Evolutionary conservation across 2,888 invertebrate species (phyloP).

Genomic region (Oligia strigilis): DNA sequence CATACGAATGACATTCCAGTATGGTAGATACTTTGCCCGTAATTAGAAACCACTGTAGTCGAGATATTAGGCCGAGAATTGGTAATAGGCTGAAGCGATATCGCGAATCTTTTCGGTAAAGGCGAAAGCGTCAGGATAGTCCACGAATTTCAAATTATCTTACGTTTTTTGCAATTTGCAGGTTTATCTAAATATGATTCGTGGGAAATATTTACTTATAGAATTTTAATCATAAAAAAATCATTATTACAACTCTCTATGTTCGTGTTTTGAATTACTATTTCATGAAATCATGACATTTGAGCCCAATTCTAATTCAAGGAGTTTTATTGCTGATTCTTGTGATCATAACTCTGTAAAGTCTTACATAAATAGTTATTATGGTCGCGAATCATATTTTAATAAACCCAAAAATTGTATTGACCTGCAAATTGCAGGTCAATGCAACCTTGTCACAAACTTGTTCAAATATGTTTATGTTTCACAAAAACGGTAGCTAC

Average conservation of each 20-base stretch:
- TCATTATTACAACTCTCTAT: too few relatives aligned
- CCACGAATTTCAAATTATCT: not conserved
- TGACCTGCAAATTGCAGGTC: too few relatives aligned
- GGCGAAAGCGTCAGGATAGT: not conserved
- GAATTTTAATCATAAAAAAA: too few relatives aligned
- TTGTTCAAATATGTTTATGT: slow-evolving; percentile 14
- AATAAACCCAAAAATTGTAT: too few relatives aligned
- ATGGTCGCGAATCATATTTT: too few relatives aligned
- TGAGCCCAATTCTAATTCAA: too few relatives aligned
- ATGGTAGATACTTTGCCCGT: slow-evolving; percentile 49
- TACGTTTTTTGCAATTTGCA: not conserved
- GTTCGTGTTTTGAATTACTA: too few relatives aligned
- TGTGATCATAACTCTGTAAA: too few relatives aligned
- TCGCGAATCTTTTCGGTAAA: not conserved
- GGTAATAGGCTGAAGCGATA: slow-evolving; percentile 54
- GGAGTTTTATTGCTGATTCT: too few relatives aligned
- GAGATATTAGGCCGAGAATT: slow-evolving; percentile 52
- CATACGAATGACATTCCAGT: slow-evolving; percentile 16
- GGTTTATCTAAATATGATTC: not conserved
- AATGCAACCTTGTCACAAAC: not conserved
- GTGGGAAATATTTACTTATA: too few relatives aligned
- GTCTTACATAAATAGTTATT: too few relatives aligned
- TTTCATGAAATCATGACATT: too few relatives aligned
- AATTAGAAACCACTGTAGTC: slow-evolving; percentile 77
- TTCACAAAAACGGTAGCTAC: slow-evolving; percentile 27